Conservation (phyloP, 2,888 invertebrate species). For the Cordylochernes scorpioides region DNA sequence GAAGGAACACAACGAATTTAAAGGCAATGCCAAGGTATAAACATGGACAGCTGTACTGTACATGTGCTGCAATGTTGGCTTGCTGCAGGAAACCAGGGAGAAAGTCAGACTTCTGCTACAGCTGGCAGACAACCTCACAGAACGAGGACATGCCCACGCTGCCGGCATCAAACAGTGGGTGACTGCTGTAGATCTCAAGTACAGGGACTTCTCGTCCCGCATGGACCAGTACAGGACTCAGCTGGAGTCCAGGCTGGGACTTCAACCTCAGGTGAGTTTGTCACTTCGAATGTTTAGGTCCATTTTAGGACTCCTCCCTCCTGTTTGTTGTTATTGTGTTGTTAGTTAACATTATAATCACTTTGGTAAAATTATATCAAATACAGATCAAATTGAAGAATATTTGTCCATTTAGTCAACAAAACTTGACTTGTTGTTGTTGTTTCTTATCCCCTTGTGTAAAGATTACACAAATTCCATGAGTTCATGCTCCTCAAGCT, state of each 20-base stretch:
- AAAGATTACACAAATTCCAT: too few relatives aligned
- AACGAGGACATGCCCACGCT: constrained; percentile 86
- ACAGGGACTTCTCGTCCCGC: constrained; percentile 74
- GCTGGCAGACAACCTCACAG: constrained; percentile 75
- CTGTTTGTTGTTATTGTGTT: too few relatives aligned
- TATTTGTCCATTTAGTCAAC: too few relatives aligned
- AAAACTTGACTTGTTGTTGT: too few relatives aligned
- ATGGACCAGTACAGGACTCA: constrained; percentile 39
- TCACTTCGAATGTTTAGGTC: too few relatives aligned
- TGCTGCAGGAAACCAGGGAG: constrained; percentile 51
- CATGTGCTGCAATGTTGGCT: too few relatives aligned
- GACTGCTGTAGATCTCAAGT: constrained; percentile 68
- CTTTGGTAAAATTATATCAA: too few relatives aligned
- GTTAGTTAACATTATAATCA: too few relatives aligned
- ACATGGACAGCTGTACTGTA: neutral
- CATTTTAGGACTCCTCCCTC: too few relatives aligned
- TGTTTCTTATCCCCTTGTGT: too few relatives aligned
- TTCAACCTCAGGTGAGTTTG: constrained; percentile 11
- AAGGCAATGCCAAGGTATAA: constrained; percentile 50
- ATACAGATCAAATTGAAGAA: too few relatives aligned
- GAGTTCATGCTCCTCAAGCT: too few relatives aligned
- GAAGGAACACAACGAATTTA: constrained; percentile 61
- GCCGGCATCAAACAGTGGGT: constrained; percentile 78
- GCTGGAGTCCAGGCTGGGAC: constrained; percentile 14
- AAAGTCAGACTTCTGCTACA: constrained; percentile 74